Base-by-base conservation (phyloP, 2,797 vertebrate genomes). In the Sebastolobus alascanus region DNA sequence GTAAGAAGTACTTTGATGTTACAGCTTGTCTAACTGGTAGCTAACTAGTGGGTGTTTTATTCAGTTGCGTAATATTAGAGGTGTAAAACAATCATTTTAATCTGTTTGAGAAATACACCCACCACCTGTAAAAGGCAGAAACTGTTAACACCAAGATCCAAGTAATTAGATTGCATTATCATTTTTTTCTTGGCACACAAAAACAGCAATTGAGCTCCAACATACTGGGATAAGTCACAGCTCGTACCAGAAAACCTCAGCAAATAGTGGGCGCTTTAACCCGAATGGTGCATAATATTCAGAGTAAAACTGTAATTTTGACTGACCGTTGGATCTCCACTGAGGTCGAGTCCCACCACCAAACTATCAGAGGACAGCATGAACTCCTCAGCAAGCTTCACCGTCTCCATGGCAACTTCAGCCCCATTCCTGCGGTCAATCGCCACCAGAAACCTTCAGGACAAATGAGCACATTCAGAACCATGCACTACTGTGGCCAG, bases 341-440 rank as follows among this genome's bases (percentile, higher is more conserved):
- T 99, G 69, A 99, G 95, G 86, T 99, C 98, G 54, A 99, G 87
- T 80, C 99, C 99, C 71, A 99, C 93, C 78, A 99, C 97, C 86
- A 96, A 68, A 37, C 96, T 97, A 64, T 96, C 94, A 25, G 95
- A 94, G 25, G 97, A 97, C 79, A 97, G 91, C 92, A 97, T 94
- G 89, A 97, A 99, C 31, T 99, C 96, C 89, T 98, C 96, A 4
- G 98, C 97, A 83, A 99, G 93, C 90, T 99, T 97, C 81, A 98
- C 97, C 0, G 97, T 99, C 94, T 99, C 96, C 94, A 97, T 97
- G 22, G 99, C 98, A 90, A 96, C 96, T 68, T 91, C 86, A 0
- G 95, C 80, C 22, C 98, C 98, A 86, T 96, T 93, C 92, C 96
- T 96, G 89, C 98, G 97, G 79, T 99, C 98, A 70, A 99, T 95